These are phyloP conservation scores for Cepaea nemoralis DNA, from an alignment of 1,140 invertebrate genomes.

Conservation along the genomic window DNA sequence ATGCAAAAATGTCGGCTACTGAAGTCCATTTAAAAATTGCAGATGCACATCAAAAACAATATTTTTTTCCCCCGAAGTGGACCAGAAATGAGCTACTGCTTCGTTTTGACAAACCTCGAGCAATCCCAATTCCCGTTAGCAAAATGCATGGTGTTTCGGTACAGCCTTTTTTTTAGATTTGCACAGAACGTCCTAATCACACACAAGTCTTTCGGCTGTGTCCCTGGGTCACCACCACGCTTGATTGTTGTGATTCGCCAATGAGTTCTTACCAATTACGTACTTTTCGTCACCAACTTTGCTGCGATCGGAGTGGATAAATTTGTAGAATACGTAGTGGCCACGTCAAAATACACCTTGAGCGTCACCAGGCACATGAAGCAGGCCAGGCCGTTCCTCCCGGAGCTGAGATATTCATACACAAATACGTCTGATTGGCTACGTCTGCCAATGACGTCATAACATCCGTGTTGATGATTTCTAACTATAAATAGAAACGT, in stretches of 20 bases:
- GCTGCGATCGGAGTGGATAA: slow-evolving; percentile 92
- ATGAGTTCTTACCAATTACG: slow-evolving; percentile 88
- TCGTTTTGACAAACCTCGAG: slow-evolving; percentile 28
- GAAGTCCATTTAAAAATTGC: too few species aligned
- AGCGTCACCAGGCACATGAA: slow-evolving; percentile 84
- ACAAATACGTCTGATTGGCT: slow-evolving; percentile 29
- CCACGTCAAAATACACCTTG: slow-evolving; percentile 92
- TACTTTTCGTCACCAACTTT: slow-evolving; percentile 93
- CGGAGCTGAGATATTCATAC: slow-evolving; percentile 26
- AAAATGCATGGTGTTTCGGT: slow-evolving; percentile 14
- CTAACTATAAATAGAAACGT: not conserved
- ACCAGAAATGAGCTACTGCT: slow-evolving; percentile 8
- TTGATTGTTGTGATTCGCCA: slow-evolving; percentile 70
- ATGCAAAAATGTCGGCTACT: too few species aligned
- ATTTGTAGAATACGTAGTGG: slow-evolving; percentile 89
- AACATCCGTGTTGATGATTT: slow-evolving; percentile 28
- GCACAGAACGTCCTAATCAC: too few species aligned
- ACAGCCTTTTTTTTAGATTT: not conserved
- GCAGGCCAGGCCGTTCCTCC: slow-evolving; percentile 60
- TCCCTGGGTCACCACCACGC: slow-evolving; percentile 50
- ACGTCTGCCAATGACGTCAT: slow-evolving; percentile 33
- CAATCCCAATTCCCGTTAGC: slow-evolving; percentile 7
- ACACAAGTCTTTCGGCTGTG: not conserved
- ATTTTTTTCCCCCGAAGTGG: not conserved
- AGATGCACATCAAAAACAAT: too few species aligned